These are phyloP conservation scores for Pseudomugil tenellus DNA, from an alignment of 2,797 vertebrate species.

Conservation along the genomic window DNA sequence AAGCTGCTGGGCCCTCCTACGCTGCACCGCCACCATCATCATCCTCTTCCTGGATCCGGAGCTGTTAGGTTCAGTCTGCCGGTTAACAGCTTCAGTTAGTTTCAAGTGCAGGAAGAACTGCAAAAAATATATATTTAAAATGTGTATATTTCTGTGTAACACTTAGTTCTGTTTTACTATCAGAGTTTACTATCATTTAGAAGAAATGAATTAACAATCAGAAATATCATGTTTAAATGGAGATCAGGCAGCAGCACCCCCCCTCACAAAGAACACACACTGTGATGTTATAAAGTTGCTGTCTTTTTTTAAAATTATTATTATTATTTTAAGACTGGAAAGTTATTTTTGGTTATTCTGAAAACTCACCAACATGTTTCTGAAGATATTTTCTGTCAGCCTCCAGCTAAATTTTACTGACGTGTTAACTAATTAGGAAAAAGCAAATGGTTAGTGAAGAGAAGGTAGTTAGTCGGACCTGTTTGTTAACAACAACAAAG, in stretches of 20 bases:
- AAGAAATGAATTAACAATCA: neutral
- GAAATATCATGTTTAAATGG: constrained; percentile 1
- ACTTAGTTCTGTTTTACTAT: neutral
- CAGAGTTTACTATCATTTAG: neutral
- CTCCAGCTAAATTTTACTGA: neutral
- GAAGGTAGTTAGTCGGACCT: neutral
- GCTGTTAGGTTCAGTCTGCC: too few species aligned
- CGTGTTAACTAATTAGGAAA: neutral
- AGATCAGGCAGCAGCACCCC: neutral
- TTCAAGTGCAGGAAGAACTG: neutral
- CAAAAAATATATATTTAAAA: neutral
- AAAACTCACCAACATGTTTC: neutral
- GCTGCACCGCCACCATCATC: neutral
- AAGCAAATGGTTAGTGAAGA: neutral
- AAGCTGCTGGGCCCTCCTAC: neutral
- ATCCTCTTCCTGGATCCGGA: neutral
- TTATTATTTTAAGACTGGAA: neutral
- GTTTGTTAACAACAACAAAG: too few species aligned
- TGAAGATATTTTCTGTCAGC: neutral
- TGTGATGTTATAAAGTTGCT: neutral
- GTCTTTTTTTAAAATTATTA: neutral
- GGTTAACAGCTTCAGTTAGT: neutral
- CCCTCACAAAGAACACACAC: neutral
- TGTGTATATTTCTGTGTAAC: neutral
- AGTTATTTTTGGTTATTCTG: neutral